Evolutionary conservation across 1,140 invertebrate species (phyloP).

Genomic region (Lanistes nyassanus): DNA sequence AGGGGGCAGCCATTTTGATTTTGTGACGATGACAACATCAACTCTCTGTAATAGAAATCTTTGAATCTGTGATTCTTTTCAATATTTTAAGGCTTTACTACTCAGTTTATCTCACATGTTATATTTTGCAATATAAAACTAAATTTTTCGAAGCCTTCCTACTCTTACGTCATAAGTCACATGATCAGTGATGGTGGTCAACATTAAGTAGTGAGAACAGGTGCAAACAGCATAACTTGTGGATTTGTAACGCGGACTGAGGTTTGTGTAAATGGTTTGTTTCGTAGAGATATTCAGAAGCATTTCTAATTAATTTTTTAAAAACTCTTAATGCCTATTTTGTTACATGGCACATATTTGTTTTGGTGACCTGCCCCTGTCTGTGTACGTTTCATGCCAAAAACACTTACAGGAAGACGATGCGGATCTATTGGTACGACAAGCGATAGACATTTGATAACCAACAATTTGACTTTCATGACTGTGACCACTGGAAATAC

Average conservation of each 20-base stretch:
- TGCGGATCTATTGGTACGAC: too few relatives aligned
- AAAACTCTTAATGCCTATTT: neutral
- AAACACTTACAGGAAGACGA: too few relatives aligned
- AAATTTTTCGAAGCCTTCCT: neutral
- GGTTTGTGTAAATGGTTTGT: slow-evolving; percentile 4
- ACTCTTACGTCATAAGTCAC: slow-evolving; percentile 50
- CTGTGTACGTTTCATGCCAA: too few relatives aligned
- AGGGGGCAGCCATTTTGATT: slow-evolving; percentile 39
- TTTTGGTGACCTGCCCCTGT: neutral
- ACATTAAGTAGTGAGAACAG: slow-evolving; percentile 29
- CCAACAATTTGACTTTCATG: too few relatives aligned
- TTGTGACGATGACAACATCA: slow-evolving; percentile 15
- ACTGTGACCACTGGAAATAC: too few relatives aligned
- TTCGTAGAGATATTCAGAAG: neutral
- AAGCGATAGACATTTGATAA: too few relatives aligned
- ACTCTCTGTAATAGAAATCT: neutral
- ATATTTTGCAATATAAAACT: neutral
- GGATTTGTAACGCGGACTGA: neutral
- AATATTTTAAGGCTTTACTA: neutral
- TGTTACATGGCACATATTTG: neutral
- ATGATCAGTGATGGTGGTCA: slow-evolving; percentile 56
- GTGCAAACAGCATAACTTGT: slow-evolving; percentile 5
- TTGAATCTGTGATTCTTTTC: neutral
- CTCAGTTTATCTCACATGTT: neutral
- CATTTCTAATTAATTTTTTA: neutral